Evolutionary conservation across 2,888 invertebrate species (phyloP).

Genomic region (Chrysodeixis includens): DNA sequence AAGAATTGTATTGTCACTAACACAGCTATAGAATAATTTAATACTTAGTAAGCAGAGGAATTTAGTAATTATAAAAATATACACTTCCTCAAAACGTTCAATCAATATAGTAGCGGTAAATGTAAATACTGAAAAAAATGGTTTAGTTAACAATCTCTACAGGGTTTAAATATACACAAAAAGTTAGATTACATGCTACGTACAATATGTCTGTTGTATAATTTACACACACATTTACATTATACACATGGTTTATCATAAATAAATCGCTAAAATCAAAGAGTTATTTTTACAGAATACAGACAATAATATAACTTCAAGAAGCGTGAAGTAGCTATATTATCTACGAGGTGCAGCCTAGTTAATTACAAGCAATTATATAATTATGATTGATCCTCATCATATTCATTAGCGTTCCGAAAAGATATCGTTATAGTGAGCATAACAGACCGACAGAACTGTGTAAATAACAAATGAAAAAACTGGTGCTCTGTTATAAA

Average conservation of each 20-base stretch:
- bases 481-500: too few relatives aligned
- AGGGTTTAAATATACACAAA: not conserved
- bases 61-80: too few relatives aligned
- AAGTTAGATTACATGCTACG: not conserved
- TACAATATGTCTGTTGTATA: not conserved
- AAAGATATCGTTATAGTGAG: too few relatives aligned
- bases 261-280: slow-evolving; percentile 10
- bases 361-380: slow-evolving; percentile 30
- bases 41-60: too few relatives aligned
- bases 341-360: slow-evolving; percentile 24
- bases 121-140: too few relatives aligned
- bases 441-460: too few relatives aligned
- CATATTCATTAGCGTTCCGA: not conserved
- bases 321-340: slow-evolving; percentile 35
- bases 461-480: too few relatives aligned
- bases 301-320: slow-evolving; percentile 21
- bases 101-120: too few relatives aligned
- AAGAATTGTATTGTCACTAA: too few relatives aligned
- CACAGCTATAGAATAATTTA: too few relatives aligned
- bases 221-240: slow-evolving; percentile 6
- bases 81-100: too few relatives aligned
- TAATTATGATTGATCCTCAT: slow-evolving; percentile 20
- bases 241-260: not conserved
- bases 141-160: not conserved
- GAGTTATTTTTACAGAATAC: slow-evolving; percentile 4